Base-by-base conservation (phyloP, 1,140 invertebrate species). In the Spodoptera litura region DNA sequence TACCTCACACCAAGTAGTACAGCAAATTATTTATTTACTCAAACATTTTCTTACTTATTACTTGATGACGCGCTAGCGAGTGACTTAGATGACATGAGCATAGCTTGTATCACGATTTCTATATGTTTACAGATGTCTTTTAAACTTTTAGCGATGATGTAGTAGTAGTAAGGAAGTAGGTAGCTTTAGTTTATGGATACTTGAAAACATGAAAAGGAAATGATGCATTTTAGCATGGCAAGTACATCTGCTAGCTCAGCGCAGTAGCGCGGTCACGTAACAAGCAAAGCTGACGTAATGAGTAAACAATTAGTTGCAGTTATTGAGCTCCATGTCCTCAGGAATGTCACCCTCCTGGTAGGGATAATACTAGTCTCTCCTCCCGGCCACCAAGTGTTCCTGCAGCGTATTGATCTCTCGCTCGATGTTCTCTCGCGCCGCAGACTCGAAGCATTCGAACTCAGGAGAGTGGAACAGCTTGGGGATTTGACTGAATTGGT, bases 381-480 rank as follows among this genome's bases (percentile, higher is more conserved):
- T 79, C 11, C 88, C 91, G 0, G 89, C 88, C 6, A 90, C 78
- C 62, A 94, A 71, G 55, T 94, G 91, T 66, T 93, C 92, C 58
- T 88, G 80, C 56, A 94, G 83, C 0, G 91, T 92, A 75, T 79
- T 74, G 52, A 94, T 92, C 78, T 94, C 93, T 0, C 92, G 80
- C 15, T 92, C 88, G 52, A 94, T 92, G 74, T 94, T 94, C 72
- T 93, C 92, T 0, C 93, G 77, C 3, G 93, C 92, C 0, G 85
- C 84, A 0, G 83, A 80, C 77, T 94, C 93, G 52, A 94, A 89
- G 61, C 88, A 83, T 49, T 87, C 87, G 58, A 94, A 93, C 81
- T 94, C 93, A 0, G 86, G 78, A 2, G 92, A 89, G 82, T 93
- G 89, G 78, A 87, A 94, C 31, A 94, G 78, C 81, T 93, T 92